Percentiles rank a stretch among this genome's conserved stretches.
These are phyloP conservation scores for Eupeodes latifasciatus DNA, from an alignment of 2,888 invertebrate species.

Conservation along the genomic window DNA sequence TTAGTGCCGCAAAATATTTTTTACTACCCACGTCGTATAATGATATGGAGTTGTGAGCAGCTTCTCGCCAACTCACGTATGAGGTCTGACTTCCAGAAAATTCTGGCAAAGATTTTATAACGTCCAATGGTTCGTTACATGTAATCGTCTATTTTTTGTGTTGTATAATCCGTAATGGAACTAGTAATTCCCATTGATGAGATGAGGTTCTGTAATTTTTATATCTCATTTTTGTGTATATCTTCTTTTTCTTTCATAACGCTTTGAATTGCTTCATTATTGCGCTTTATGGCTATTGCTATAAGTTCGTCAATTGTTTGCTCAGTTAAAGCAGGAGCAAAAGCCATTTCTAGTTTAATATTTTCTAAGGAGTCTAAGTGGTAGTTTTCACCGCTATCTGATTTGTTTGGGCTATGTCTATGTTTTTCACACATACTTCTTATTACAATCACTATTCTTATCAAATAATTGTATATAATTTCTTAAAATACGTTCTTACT, in stretches of 20 bases:
- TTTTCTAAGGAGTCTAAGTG: background rate
- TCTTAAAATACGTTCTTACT: too few relatives aligned
- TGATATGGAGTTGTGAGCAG: slow-evolving; percentile 18
- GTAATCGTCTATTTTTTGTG: background rate
- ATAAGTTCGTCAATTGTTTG: too few relatives aligned
- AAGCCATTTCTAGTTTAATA: background rate
- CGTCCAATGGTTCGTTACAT: background rate
- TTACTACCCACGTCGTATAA: too few relatives aligned
- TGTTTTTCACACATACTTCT: background rate
- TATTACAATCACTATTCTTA: background rate
- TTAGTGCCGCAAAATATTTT: background rate
- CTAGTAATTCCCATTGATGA: slow-evolving; percentile 16
- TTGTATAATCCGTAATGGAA: background rate
- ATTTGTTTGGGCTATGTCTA: background rate
- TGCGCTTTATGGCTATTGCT: too few relatives aligned
- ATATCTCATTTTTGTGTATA: background rate
- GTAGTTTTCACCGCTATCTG: background rate
- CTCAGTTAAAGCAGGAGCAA: too few relatives aligned
- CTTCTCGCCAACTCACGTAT: slow-evolving; percentile 34
- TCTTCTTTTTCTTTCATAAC: background rate
- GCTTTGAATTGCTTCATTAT: background rate
- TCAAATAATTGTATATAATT: background rate
- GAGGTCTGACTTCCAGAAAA: slow-evolving; percentile 15
- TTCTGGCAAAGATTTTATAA: slow-evolving; percentile 32
- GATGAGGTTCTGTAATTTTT: slow-evolving; percentile 3